Evolutionary conservation across 2,113 vertebrate species (phyloP), one percentile per base, ranked within the genome.

Genomic region (Semnornis frantzii): DNA sequence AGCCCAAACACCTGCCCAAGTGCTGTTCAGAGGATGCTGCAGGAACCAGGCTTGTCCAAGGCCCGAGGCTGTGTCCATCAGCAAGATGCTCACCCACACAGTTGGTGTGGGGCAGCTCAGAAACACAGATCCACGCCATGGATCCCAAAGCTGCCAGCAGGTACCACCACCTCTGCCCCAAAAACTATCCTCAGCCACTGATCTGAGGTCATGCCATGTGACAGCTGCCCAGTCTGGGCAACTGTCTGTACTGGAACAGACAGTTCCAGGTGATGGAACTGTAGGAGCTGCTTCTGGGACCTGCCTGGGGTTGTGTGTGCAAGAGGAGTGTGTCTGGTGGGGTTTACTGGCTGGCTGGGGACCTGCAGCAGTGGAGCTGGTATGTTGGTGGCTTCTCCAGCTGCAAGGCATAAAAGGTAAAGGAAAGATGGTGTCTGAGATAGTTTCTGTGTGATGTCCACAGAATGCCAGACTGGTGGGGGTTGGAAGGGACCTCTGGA

Each of bases 121-220:
- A 50, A 37, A 1, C 57, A 14, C 52, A 3, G 1, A 3, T 12
- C 23, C 28, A 7, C 25, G 0, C 50, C 10, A 30, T 0, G 11
- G 71, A 15, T 31, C 63, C 10, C 27, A 2, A 3, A 76, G 54
- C 8, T 2, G 4, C 50, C 55, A 4, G 59, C 54, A 1, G 1
- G 3, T 17, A 15, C 28, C 25, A 3, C 34, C n/a, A 4, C 31
- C 6, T 23, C 70, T 68, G 18, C 92, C 70, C 65, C 30, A 7
- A 12, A 10, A 30, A 5, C n/a, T 9, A 30, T 2, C 76, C 48
- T 3, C 28, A 63, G 39, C 68, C 52, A 82, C 70, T 8, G 9
- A 3, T 15, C 54, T 58, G 72, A 10, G 7, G 37, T 3, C 13
- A 30, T 14, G 8, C 34, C 1, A 0, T 17, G 58, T 6, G 21